These are phyloP conservation scores for Amphipoea oculea DNA, from an alignment of 2,888 invertebrate species.

Conservation along the genomic window DNA sequence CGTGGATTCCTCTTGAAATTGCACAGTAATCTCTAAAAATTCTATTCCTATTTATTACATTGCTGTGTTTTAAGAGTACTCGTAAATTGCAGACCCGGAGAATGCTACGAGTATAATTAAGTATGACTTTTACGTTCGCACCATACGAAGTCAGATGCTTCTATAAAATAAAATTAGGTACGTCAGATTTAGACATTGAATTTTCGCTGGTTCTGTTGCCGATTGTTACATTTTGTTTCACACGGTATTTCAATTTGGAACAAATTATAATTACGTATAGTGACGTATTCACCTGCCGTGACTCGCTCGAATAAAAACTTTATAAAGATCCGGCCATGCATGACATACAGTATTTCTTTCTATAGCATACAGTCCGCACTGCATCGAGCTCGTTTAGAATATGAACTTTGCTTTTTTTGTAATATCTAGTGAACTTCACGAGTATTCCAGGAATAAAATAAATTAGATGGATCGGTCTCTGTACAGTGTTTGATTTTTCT, in stretches of 20 bases:
- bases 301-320: conserved; percentile 73
- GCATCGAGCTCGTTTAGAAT: conserved; percentile 71
- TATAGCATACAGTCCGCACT: conserved; percentile 54
- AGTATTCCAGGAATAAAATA: neutral
- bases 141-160: conserved; percentile 2
- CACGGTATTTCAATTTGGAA: conserved; percentile 59
- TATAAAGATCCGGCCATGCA: conserved; percentile 76
- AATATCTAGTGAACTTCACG: neutral
- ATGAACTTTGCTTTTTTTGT: conserved; percentile 63
- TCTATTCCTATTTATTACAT: conserved; percentile 10
- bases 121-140: conserved; percentile 26
- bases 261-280: conserved; percentile 52
- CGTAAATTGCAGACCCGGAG: neutral
- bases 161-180: conserved; percentile 32
- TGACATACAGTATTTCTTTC: conserved; percentile 70
- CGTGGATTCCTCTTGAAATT: neutral
- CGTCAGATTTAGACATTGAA: conserved; percentile 21
- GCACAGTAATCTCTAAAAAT: neutral
- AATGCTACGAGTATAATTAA: conserved; percentile 20
- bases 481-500: neutral
- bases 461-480: neutral
- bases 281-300: conserved; percentile 70
- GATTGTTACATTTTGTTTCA: conserved; percentile 61
- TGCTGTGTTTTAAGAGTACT: neutral
- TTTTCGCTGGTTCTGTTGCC: conserved; percentile 22